Conservation (phyloP, 2,113 vertebrate species). For the Empidonax alnorum region DNA sequence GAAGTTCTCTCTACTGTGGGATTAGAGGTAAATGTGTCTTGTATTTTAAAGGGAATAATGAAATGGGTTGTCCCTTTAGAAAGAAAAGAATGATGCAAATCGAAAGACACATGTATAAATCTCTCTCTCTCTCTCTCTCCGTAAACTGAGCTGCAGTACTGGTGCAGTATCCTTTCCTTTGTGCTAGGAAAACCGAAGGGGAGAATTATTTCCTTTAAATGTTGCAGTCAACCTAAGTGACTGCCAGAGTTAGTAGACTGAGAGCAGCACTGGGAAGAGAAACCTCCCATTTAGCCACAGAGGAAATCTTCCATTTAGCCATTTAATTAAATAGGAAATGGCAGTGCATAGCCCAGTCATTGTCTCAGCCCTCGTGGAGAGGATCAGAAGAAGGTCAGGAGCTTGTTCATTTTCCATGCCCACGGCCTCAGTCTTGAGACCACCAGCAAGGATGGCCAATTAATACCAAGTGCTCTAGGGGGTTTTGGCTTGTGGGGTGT, state of each 20-base stretch:
- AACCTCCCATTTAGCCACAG: constrained; percentile 63
- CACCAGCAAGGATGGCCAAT: constrained; percentile 57
- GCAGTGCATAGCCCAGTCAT: constrained; percentile 58
- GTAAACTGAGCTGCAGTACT: background rate
- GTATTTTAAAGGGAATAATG: background rate
- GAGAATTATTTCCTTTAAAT: constrained; percentile 46
- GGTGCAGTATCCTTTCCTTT: constrained; percentile 20
- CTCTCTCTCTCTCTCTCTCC: background rate
- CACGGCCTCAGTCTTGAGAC: constrained; percentile 34
- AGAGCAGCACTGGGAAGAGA: constrained; percentile 44
- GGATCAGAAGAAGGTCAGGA: constrained; percentile 66
- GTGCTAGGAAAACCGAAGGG: background rate
- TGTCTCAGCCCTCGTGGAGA: constrained; percentile 61
- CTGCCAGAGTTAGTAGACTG: constrained; percentile 33
- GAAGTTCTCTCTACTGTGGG: background rate
- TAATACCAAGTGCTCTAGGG: constrained; percentile 40
- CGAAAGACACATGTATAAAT: background rate
- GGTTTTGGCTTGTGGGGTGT: background rate
- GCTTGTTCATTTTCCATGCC: constrained; percentile 57
- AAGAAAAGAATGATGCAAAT: constrained; percentile 35
- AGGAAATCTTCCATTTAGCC: constrained; percentile 68
- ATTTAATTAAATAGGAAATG: constrained; percentile 69
- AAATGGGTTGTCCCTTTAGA: constrained; percentile 18
- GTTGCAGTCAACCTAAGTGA: constrained; percentile 20
- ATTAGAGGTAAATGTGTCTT: background rate